Evolutionary conservation across 2,113 vertebrate genomes (phyloP).

Genomic region (Oncorhynchus kisutch): DNA sequence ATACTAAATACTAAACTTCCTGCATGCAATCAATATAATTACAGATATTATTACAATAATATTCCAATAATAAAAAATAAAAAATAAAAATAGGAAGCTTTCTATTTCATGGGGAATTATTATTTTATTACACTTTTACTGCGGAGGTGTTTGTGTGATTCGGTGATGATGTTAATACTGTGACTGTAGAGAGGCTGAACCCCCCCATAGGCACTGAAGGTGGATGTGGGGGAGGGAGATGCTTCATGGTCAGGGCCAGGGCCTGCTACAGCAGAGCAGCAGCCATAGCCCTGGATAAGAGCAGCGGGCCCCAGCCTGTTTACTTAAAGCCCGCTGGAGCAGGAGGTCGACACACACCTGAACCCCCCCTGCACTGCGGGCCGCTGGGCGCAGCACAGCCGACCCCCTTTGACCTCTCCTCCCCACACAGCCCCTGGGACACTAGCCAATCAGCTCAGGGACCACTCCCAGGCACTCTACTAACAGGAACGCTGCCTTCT

Average conservation of each 20-base stretch:
- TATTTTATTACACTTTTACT: too few species aligned
- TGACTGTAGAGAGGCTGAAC: slow-evolving; percentile 7
- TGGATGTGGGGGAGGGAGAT: slow-evolving; percentile 17
- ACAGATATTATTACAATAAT: too few species aligned
- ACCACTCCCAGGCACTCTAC: slow-evolving; percentile 58
- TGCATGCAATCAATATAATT: too few species aligned
- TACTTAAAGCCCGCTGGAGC: slow-evolving; percentile 69
- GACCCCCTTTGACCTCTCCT: slow-evolving; percentile 66
- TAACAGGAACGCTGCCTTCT: slow-evolving; percentile 44
- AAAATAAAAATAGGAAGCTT: too few species aligned
- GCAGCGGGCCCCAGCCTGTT: slow-evolving; percentile 60
- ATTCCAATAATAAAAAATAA: too few species aligned
- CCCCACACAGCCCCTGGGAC: slow-evolving; percentile 60
- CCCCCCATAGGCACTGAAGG: background rate
- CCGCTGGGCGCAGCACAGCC: slow-evolving; percentile 53
- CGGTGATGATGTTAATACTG: slow-evolving; percentile 35
- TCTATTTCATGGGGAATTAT: too few species aligned
- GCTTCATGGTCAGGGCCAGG: slow-evolving; percentile 31
- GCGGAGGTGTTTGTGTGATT: slow-evolving; percentile 34
- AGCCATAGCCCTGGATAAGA: slow-evolving; percentile 51
- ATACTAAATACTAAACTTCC: too few species aligned
- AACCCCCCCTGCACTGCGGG: slow-evolving; percentile 56
- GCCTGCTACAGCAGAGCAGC: slow-evolving; percentile 38
- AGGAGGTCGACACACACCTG: slow-evolving; percentile 70
- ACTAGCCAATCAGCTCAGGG: slow-evolving; percentile 57